These are phyloP conservation scores for Chrysomallon squamiferum DNA, from an alignment of 1,140 invertebrate species.

Conservation along the genomic window DNA sequence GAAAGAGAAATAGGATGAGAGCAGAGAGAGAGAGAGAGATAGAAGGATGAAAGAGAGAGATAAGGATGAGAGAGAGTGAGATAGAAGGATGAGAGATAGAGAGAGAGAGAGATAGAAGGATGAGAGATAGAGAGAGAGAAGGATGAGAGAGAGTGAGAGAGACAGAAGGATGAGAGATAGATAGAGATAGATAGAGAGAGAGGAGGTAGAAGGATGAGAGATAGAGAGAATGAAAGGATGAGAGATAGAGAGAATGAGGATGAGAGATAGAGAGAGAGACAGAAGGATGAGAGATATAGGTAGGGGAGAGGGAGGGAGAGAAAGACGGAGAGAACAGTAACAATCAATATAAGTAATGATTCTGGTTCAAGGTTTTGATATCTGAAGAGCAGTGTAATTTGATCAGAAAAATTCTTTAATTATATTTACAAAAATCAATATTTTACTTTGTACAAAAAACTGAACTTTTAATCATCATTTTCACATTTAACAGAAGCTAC, in stretches of 20 bases:
- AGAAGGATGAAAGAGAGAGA: neutral
- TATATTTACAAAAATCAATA: no score
- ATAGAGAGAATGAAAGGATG: neutral
- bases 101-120: neutral
- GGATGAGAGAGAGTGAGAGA: neutral
- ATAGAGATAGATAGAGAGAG: neutral
- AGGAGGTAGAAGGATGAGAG: slow-evolving; percentile 7
- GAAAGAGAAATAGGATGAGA: no score
- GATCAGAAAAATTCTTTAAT: no score
- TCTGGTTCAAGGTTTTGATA: no score
- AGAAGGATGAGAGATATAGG: neutral
- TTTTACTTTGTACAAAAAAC: no score
- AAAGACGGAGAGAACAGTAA: neutral
- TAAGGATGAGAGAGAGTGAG: neutral
- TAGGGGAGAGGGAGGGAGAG: neutral
- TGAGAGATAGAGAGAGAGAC: neutral
- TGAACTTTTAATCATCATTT: no score
- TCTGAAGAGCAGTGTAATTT: no score
- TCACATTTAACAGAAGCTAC: no score
- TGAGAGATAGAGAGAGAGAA: neutral
- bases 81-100: neutral
- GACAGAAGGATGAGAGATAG: slow-evolving; percentile 5
- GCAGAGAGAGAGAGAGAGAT: neutral
- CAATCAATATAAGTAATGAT: no score
- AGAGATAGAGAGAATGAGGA: neutral